These are phyloP conservation scores for Nyctereutes procyonoides DNA, from an alignment of 2,113 vertebrate genomes.

Conservation along the genomic window DNA sequence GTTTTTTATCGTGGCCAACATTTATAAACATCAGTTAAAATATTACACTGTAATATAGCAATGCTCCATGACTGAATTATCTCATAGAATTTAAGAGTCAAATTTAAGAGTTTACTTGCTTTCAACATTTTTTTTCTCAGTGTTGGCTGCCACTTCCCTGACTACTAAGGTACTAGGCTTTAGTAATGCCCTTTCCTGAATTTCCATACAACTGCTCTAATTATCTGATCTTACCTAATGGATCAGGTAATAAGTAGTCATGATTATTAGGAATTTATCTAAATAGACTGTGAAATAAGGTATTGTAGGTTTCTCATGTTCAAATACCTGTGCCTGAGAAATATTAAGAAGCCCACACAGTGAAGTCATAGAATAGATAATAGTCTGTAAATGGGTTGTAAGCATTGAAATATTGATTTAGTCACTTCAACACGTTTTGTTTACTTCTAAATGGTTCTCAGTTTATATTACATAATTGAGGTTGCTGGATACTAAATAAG, in stretches of 20 bases:
- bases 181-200: neutral
- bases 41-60: neutral
- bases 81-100: neutral
- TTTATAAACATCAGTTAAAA: conserved; percentile 9
- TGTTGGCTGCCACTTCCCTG: neutral
- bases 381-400: neutral
- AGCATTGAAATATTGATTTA: conserved; percentile 5
- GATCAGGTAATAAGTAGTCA: neutral
- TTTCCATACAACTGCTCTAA: neutral
- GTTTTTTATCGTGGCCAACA: neutral
- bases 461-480: neutral
- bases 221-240: neutral
- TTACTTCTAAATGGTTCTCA: conserved; percentile 21
- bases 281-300: conserved; percentile 4
- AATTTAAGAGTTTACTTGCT: neutral
- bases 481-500: conserved; percentile 6
- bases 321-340: neutral
- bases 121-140: neutral
- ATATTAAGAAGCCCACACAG: neutral
- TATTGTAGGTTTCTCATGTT: neutral
- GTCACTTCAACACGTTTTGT: neutral
- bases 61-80: neutral
- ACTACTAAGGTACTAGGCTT: neutral
- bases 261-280: neutral
- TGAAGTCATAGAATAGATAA: neutral